Conservation (phyloP, 2,797 vertebrate species). For the Crocodylus rhombifer region DNA sequence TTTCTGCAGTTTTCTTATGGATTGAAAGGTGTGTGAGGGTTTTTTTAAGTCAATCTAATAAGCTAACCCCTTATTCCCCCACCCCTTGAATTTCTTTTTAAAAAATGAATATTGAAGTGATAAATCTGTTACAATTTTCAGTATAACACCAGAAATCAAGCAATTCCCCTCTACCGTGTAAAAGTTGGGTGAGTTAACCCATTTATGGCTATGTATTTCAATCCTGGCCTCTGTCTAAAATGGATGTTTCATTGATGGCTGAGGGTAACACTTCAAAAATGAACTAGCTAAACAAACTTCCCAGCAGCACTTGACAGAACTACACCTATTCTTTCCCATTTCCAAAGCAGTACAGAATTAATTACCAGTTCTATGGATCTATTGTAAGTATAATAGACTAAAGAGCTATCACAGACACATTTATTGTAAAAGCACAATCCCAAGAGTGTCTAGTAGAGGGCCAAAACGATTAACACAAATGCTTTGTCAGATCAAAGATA, state of each 20-base stretch:
- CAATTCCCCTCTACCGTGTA: conserved; percentile 5
- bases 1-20: not conserved
- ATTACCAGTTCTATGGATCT: conserved; percentile 91
- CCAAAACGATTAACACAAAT: conserved; percentile 91
- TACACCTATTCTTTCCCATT: conserved; percentile 89
- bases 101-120: conserved; percentile 33
- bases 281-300: conserved; percentile 90
- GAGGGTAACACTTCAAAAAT: conserved; percentile 87
- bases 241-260: conserved; percentile 78
- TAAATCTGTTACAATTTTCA: conserved; percentile 23
- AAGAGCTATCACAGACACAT: conserved; percentile 91
- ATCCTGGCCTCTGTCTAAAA: conserved; percentile 66
- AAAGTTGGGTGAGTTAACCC: conserved; percentile 66
- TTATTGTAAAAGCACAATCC: conserved; percentile 92
- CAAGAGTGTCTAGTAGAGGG: conserved; percentile 89
- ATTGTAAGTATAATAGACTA: conserved; percentile 92
- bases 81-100: not conserved
- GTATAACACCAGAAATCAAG: not conserved
- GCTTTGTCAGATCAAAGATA: conserved; percentile 91
- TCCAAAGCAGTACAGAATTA: conserved; percentile 90
- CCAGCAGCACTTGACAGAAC: conserved; percentile 88
- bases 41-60: not conserved
- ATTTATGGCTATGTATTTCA: conserved; percentile 70
- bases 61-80: conserved; percentile 15
- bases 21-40: not conserved